Evolutionary conservation across 1,140 invertebrate species (phyloP).

Genomic region (Papilio helenus): DNA sequence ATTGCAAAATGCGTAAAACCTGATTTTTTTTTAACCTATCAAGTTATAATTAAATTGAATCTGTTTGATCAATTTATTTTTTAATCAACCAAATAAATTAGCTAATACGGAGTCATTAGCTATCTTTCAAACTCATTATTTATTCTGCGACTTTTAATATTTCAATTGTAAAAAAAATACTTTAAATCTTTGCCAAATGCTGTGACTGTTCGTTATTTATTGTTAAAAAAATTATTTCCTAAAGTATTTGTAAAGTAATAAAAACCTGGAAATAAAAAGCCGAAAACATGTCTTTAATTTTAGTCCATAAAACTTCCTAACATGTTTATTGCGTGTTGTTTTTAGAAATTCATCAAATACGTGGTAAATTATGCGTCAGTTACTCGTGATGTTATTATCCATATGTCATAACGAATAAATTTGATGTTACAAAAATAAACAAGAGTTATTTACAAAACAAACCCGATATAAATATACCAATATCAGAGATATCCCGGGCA

Average conservation of each 20-base stretch:
- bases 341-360: not conserved
- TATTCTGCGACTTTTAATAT: too few relatives aligned
- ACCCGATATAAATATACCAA: slow-evolving; percentile 55
- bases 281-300: not conserved
- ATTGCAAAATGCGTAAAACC: not conserved
- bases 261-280: too few relatives aligned
- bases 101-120: too few relatives aligned
- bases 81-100: too few relatives aligned
- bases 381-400: not conserved
- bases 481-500: slow-evolving; percentile 57
- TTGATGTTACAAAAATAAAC: slow-evolving; percentile 27
- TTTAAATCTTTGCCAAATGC: too few relatives aligned
- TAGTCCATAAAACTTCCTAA: not conserved
- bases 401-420: slow-evolving; percentile 23
- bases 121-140: not conserved
- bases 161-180: too few relatives aligned
- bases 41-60: too few relatives aligned
- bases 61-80: too few relatives aligned
- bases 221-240: too few relatives aligned
- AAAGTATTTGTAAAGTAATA: not conserved
- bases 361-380: not conserved
- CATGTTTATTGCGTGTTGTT: not conserved
- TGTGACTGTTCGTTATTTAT: too few relatives aligned
- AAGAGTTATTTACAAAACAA: slow-evolving; percentile 53
- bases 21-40: too few relatives aligned